phyloP scores from a whole-genome alignment of 2,888 invertebrate genomes.

The Hesperia comma region DNA sequence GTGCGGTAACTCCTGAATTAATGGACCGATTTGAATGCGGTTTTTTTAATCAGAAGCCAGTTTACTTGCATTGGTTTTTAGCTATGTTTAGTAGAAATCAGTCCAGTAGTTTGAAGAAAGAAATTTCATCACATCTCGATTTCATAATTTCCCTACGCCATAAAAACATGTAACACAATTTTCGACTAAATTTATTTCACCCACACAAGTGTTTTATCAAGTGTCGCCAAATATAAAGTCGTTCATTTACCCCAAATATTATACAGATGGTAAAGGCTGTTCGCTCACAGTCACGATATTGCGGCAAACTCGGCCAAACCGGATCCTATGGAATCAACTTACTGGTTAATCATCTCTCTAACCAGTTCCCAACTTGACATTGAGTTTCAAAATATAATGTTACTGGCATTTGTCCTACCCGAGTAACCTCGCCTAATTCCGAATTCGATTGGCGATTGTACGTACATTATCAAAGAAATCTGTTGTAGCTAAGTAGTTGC shows the following conservation, averaged over 20 bases:
- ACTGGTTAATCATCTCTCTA: constrained; percentile 30
- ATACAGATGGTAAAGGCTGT: not conserved
- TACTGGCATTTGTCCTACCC: constrained; percentile 26
- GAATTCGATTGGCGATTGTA: constrained; percentile 10
- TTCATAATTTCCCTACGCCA: no score
- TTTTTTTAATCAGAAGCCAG: no score
- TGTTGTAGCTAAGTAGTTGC: not conserved
- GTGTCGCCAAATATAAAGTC: not conserved
- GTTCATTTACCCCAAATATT: constrained; percentile 3
- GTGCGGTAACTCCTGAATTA: no score
- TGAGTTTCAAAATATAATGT: constrained; percentile 38
- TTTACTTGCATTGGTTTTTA: no score
- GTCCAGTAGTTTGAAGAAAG: no score
- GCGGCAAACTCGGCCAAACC: constrained; percentile 22
- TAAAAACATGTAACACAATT: no score
- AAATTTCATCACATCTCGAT: no score
- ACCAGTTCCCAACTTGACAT: constrained; percentile 43
- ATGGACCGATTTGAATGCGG: no score
- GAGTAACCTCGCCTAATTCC: constrained; percentile 21
- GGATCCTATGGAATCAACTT: constrained; percentile 27
- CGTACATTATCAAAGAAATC: not conserved
- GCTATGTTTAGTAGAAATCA: no score
- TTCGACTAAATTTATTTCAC: no score
- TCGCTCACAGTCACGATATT: not conserved
- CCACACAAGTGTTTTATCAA: not conserved